Base-by-base conservation (phyloP, 2,797 vertebrate species). In the Tenualosa ilisha region DNA sequence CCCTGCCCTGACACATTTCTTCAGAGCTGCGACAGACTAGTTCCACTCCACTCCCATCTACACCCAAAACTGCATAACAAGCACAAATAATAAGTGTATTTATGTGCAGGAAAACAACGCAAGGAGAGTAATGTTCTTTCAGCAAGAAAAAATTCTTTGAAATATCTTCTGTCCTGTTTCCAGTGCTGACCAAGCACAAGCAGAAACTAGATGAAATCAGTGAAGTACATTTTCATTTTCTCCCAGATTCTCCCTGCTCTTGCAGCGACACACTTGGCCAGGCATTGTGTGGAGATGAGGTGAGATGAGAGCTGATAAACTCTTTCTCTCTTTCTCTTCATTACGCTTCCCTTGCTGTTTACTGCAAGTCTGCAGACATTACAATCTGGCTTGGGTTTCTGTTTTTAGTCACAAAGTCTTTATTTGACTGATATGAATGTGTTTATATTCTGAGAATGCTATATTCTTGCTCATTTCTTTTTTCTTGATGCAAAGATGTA, bases 141-240 rank as follows among this genome's bases (percentile, higher is more conserved):
- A 72, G 65, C 82, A 84, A 82, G 56, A 89, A 6, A 81, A 86
- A 87, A 82, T 83, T 13, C 72, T 72, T 50, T 54, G 51, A 83
- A 87, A 81, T 24, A 6, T 83, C 56, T 59, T 83, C 81, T 56
- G 37, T 51, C 26, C 20, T 12, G 7, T 51, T 31, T 59, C 54
- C 26, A 50, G 59, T 86, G 86, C 86, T 89, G 85, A 89, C 83
- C 56, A 81, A 68, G 85, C 88, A 85, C 86, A 87, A 68, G 72
- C 46, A 50, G 24, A 84, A 86, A 24, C 22, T 51, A 46, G 81
- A 79, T 81, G 50, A 84, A 87, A 87, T 85, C 85, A 86, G 68
- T 56, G 0, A 85, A 81, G 43, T 56, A 49, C 20, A 79, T 81
- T 85, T 86, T 59, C 82, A 82, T 20, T 87, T 82, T 83, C 61